Base-by-base conservation (phyloP, 2,113 vertebrate genomes). In the Gambusia affinis region DNA sequence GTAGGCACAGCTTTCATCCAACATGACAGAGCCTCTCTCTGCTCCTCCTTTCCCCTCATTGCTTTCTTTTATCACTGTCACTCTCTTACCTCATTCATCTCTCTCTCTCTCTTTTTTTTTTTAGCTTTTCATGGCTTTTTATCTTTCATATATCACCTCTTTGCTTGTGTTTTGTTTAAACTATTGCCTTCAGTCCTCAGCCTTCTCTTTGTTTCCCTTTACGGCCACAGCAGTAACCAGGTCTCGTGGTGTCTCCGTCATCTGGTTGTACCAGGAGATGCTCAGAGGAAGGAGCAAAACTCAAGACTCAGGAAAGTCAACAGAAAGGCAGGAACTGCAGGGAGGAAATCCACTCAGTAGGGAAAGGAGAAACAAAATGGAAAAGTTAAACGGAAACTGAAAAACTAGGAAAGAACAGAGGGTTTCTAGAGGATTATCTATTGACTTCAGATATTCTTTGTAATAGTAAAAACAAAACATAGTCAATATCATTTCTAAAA, bases 1-100 rank as follows among this genome's bases (percentile, higher is more conserved):
- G 82, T 85, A 84, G 91, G 88, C 89, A 84, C 84, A 82, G 87
- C 90, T 90, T 91, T 91, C 70, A 89, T 90, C 90, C 81, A 79
- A 83, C 86, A 87, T 88, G 83, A 90, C 81, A 88, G 80, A 83
- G 71, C 73, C 73, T 33, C 82, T 71, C 78, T 62, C 66, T 83
- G 62, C 85, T 76, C 64, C 29, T 80, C 44, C 51, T 78, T 65
- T 74, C 19, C 64, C n/a, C 60, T 67, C 62, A 15, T 61, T 79
- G 71, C 72, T 75, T 71, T 66, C 80, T 83, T 85, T 84, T 69
- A 77, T 75, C 80, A 75, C 76, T 54, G 64, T 73, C 68, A 47
- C 67, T 68, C 60, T 81, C 73, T 70, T 78, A 72, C 82, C 76
- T 66, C 76, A 77, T 82, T 82, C 68, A 86, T 84, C 74, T 67